A percentile compares a stretch with the other conserved stretches of the same genome.
Conservation (phyloP, 2,888 invertebrate genomes). For the Oxyscelio sp. region DNA sequence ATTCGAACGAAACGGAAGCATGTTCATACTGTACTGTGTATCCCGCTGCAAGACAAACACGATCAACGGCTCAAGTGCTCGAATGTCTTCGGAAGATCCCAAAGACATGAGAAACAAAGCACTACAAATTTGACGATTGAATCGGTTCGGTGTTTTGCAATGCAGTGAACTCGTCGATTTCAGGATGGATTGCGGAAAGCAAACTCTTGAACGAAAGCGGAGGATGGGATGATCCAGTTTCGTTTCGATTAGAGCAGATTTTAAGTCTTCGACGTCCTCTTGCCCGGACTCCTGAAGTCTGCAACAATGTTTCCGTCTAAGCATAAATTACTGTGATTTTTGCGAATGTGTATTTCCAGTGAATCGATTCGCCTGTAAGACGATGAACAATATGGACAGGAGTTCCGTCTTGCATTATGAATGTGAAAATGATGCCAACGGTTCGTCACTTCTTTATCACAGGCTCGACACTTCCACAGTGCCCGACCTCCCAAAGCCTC, state of each 20-base stretch:
- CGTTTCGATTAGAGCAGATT: slow-evolving; percentile 26
- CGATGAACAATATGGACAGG: slow-evolving; percentile 96
- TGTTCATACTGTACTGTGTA: background rate
- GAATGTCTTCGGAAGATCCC: background rate
- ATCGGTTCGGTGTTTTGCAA: background rate
- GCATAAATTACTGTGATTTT: slow-evolving; percentile 90
- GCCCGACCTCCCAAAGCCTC: no score
- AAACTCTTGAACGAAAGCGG: slow-evolving; percentile 36
- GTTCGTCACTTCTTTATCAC: no score
- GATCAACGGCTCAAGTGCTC: background rate
- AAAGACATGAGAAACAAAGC: background rate
- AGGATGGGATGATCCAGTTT: slow-evolving; percentile 4
- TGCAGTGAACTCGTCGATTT: background rate
- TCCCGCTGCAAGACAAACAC: background rate
- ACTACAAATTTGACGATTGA: background rate
- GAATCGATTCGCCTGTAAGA: slow-evolving; percentile 97
- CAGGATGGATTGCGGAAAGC: background rate
- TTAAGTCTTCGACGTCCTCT: slow-evolving; percentile 82
- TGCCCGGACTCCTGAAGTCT: slow-evolving; percentile 84
- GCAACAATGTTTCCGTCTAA: slow-evolving; percentile 84
- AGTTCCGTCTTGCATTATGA: no score
- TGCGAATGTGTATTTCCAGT: slow-evolving; percentile 93
- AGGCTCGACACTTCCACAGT: no score
- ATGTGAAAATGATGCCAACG: no score
- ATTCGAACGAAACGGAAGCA: slow-evolving; percentile 27